phyloP scores from a whole-genome alignment of 37 sponge, comb jelly and placozoan genomes.

The Ephydatia muelleri region DNA sequence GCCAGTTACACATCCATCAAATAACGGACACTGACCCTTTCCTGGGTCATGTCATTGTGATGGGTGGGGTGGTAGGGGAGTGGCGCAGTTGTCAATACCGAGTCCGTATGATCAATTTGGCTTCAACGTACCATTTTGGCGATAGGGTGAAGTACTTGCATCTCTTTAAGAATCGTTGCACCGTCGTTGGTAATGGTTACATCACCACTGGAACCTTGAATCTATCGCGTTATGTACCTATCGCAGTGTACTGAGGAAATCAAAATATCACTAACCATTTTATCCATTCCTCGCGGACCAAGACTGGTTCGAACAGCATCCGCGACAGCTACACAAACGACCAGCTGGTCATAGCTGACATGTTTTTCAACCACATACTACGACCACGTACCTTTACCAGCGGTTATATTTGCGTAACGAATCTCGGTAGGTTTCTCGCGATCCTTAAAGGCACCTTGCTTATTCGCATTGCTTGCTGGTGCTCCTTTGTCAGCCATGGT shows the following conservation, averaged over 20 bases:
- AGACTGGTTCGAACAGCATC: constrained; percentile 98
- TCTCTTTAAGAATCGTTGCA: constrained; percentile 98
- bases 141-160: constrained; percentile 97
- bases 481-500: not conserved
- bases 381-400: constrained; percentile 85
- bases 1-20: too few relatives aligned
- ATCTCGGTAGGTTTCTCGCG: constrained; percentile 90
- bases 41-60: too few relatives aligned
- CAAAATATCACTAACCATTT: constrained; percentile 72
- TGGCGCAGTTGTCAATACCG: not conserved
- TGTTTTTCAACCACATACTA: not conserved
- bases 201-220: constrained; percentile 87
- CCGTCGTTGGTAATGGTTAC: constrained; percentile 99
- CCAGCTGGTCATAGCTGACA: not conserved
- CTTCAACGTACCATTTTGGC: constrained; percentile 85
- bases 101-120: not conserved
- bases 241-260: not conserved
- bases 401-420: constrained; percentile 90
- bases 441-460: constrained; percentile 69
- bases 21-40: not conserved
- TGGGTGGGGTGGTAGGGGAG: not conserved
- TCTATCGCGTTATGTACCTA: constrained; percentile 43
- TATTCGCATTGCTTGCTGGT: not conserved
- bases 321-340: constrained; percentile 80
- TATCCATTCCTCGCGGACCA: constrained; percentile 99